A percentile compares a stretch with the other conserved stretches of the same genome.
Evolutionary conservation across 2,888 invertebrate species (phyloP).

Genomic region (Selenia dentaria): DNA sequence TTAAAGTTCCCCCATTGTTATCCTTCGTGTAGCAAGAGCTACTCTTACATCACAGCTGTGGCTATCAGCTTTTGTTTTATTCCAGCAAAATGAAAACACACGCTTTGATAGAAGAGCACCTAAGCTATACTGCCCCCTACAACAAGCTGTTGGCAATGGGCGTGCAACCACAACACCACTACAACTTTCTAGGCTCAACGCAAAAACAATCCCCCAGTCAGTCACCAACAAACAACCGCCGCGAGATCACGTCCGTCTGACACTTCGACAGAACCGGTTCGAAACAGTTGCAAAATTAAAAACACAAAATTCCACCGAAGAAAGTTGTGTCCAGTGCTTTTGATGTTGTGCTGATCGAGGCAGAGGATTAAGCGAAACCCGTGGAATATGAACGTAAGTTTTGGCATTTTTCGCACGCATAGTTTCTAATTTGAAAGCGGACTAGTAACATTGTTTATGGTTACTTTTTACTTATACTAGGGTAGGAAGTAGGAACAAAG

Average conservation of each 20-base stretch:
- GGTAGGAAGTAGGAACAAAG: constrained; percentile 10
- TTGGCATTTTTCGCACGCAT: constrained; percentile 12
- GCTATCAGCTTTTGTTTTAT: too few relatives aligned
- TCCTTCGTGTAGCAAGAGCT: too few relatives aligned
- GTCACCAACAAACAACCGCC: constrained; percentile 22
- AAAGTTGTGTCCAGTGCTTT: constrained; percentile 35
- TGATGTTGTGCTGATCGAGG: constrained; percentile 32
- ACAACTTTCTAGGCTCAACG: not conserved
- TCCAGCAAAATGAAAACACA: too few relatives aligned
- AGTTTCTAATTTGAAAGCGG: constrained; percentile 33
- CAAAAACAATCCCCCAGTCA: constrained; percentile 4
- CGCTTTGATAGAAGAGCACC: too few relatives aligned
- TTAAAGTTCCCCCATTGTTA: too few relatives aligned
- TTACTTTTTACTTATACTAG: constrained; percentile 4
- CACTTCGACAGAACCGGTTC: constrained; percentile 21
- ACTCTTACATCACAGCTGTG: too few relatives aligned
- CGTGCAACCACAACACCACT: not conserved
- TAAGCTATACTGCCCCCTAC: too few relatives aligned
- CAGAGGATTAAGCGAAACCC: constrained; percentile 27
- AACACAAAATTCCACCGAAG: constrained; percentile 34
- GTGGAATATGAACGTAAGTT: constrained; percentile 51
- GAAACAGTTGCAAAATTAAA: constrained; percentile 16
- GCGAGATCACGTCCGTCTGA: constrained; percentile 17
- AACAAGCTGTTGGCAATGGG: too few relatives aligned
- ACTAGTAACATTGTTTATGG: constrained; percentile 5